Percentiles rank a stretch among this genome's conserved stretches.
phyloP scores from a whole-genome alignment of 2,797 vertebrate species.

The Myotis myotis region DNA sequence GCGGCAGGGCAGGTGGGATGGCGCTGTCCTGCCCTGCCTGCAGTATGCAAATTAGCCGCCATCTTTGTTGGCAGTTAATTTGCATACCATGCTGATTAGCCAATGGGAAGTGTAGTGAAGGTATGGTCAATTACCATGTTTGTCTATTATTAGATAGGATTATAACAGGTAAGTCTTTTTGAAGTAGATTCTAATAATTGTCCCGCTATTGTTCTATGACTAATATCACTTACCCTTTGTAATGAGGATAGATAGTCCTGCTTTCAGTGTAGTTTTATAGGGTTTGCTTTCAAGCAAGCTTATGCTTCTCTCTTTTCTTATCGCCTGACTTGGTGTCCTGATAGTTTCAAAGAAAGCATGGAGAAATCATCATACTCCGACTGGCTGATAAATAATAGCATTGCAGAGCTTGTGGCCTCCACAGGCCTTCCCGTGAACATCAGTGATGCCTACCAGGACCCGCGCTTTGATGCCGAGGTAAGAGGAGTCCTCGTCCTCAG shows the following conservation, averaged over 20 bases:
- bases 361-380: conserved; percentile 98
- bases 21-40: no score
- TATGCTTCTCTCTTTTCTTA: conserved; percentile 67
- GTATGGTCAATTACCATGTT: no score
- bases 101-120: no score
- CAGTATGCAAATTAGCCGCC: no score
- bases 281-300: conserved; percentile 47
- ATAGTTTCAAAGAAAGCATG: conserved; percentile 95
- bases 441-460: conserved; percentile 97
- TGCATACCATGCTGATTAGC: no score
- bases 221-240: not conserved
- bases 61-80: no score
- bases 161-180: not conserved
- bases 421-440: conserved; percentile 98
- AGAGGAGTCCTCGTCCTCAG: conserved; percentile 52
- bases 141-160: not conserved
- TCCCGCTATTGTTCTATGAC: not conserved
- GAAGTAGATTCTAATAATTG: conserved; percentile 10
- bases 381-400: conserved; percentile 98
- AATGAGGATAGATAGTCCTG: conserved; percentile 41
- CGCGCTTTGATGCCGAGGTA: conserved; percentile 98
- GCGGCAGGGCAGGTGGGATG: no score
- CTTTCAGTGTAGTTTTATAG: not conserved
- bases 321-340: conserved; percentile 48
- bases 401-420: conserved; percentile 97